phyloP scores from a whole-genome alignment of 2,888 invertebrate species.

The Euplexia lucipara region DNA sequence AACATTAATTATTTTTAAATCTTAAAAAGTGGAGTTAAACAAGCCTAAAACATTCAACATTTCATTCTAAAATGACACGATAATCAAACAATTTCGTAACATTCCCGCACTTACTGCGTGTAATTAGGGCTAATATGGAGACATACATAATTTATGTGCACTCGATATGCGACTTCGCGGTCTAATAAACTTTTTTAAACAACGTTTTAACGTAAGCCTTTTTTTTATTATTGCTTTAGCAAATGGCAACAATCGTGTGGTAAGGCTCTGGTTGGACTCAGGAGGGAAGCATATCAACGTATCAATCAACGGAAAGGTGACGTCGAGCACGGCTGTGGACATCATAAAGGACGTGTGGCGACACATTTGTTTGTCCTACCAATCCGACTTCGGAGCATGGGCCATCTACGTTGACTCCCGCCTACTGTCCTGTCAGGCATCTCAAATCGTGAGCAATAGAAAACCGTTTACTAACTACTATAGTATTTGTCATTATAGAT shows the following conservation, averaged over 20 bases:
- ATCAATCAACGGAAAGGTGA: slow-evolving; percentile 88
- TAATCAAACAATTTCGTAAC: slow-evolving; percentile 42
- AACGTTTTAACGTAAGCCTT: slow-evolving; percentile 31
- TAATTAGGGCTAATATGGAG: slow-evolving; percentile 64
- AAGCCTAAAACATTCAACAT: too few relatives aligned
- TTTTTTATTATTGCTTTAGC: slow-evolving; percentile 81
- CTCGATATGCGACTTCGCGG: slow-evolving; percentile 64
- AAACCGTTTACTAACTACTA: slow-evolving; percentile 4
- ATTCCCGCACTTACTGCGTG: slow-evolving; percentile 27
- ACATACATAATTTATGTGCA: slow-evolving; percentile 68
- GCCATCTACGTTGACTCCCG: slow-evolving; percentile 92
- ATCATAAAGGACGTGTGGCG: slow-evolving; percentile 90
- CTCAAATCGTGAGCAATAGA: slow-evolving; percentile 75
- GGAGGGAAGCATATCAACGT: slow-evolving; percentile 90
- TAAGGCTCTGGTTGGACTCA: slow-evolving; percentile 92
- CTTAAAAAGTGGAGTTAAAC: neutral
- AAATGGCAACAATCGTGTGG: slow-evolving; percentile 85
- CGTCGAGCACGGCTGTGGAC: slow-evolving; percentile 86
- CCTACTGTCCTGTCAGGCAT: slow-evolving; percentile 82
- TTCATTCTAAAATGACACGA: slow-evolving; percentile 28
- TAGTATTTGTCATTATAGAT: neutral
- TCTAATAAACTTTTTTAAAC: slow-evolving; percentile 58
- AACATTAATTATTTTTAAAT: slow-evolving; percentile 4
- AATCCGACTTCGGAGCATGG: slow-evolving; percentile 91
- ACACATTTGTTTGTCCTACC: slow-evolving; percentile 93